A percentile compares a stretch with the other conserved stretches of the same genome.
phyloP scores from a whole-genome alignment of 1,140 invertebrate genomes.

The Drosophila nebulosa region DNA sequence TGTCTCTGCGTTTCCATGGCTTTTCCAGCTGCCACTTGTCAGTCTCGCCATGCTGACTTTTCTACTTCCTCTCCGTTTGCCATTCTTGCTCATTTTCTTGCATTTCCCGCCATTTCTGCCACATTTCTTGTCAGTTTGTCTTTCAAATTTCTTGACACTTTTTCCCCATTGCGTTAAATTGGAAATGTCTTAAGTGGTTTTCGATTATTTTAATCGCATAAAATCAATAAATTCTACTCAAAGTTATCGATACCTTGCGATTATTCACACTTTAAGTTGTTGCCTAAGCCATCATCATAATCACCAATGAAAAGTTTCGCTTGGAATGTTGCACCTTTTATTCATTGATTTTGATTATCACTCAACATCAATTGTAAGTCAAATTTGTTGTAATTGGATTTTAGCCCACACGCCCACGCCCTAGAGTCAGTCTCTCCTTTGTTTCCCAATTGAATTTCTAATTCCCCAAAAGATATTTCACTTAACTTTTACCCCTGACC shows the following conservation, averaged over 20 bases:
- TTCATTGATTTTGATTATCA: conserved; percentile 1
- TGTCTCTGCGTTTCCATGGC: conserved; percentile 23
- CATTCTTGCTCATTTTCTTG: conserved; percentile 18
- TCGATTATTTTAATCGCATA: conserved; percentile 1
- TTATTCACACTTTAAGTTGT: too few relatives aligned
- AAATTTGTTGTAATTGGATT: conserved; percentile 1
- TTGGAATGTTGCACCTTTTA: neutral
- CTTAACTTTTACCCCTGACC: conserved; percentile 33
- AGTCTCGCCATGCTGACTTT: conserved; percentile 10
- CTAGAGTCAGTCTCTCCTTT: conserved; percentile 6
- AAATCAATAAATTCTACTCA: neutral
- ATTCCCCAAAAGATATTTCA: conserved; percentile 13
- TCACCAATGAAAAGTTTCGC: too few relatives aligned
- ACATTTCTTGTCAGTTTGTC: conserved; percentile 57
- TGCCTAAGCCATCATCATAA: too few relatives aligned
- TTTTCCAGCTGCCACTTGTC: conserved; percentile 54
- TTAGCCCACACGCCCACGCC: neutral
- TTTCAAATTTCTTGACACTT: conserved; percentile 58
- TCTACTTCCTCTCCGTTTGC: neutral
- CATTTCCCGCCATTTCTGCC: conserved; percentile 47
- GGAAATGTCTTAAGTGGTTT: conserved; percentile 20
- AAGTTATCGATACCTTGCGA: too few relatives aligned
- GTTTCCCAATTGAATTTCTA: conserved; percentile 19
- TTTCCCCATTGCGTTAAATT: conserved; percentile 20
- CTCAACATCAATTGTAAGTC: neutral